phyloP scores from a whole-genome alignment of 2,797 vertebrate species.

The Bothrops alternatus region DNA sequence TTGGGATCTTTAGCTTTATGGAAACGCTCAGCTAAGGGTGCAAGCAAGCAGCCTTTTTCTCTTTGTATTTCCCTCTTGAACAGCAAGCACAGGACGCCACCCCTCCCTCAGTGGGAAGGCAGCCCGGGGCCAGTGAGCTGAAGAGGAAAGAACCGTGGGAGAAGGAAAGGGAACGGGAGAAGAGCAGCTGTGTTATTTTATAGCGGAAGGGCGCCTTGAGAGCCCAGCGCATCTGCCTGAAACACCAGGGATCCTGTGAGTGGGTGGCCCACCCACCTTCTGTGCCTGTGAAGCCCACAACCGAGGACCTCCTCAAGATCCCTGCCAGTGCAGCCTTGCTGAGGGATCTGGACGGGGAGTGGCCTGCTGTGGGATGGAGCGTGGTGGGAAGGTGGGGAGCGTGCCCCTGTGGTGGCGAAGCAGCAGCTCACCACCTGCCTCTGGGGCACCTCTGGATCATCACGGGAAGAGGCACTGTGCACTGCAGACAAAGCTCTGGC shows the following conservation, averaged over 20 bases:
- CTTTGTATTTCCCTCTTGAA: not conserved
- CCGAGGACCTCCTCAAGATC: constrained; percentile 58
- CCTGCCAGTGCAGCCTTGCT: constrained; percentile 64
- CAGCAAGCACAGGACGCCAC: constrained; percentile 73
- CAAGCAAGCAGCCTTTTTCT: not conserved
- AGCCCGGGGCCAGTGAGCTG: constrained; percentile 81
- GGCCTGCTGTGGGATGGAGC: constrained; percentile 61
- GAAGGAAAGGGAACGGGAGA: constrained; percentile 83
- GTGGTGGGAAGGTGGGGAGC: constrained; percentile 66
- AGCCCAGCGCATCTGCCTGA: constrained; percentile 65
- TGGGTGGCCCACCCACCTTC: constrained; percentile 85
- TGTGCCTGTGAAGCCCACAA: constrained; percentile 88
- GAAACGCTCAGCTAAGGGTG: too few relatives aligned
- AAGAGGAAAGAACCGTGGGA: constrained; percentile 85
- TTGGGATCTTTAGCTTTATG: not conserved
- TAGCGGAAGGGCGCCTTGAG: constrained; percentile 75
- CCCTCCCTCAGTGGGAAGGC: constrained; percentile 82
- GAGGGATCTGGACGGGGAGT: constrained; percentile 66
- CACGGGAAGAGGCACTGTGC: constrained; percentile 56
- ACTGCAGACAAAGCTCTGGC: constrained; percentile 41
- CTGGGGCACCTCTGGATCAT: constrained; percentile 49
- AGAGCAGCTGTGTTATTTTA: constrained; percentile 93
- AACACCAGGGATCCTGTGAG: constrained; percentile 65
- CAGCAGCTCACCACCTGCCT: not conserved
- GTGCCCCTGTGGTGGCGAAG: not conserved